Conservation (phyloP, 2,113 vertebrate genomes). For the Aramus guarauna region DNA sequence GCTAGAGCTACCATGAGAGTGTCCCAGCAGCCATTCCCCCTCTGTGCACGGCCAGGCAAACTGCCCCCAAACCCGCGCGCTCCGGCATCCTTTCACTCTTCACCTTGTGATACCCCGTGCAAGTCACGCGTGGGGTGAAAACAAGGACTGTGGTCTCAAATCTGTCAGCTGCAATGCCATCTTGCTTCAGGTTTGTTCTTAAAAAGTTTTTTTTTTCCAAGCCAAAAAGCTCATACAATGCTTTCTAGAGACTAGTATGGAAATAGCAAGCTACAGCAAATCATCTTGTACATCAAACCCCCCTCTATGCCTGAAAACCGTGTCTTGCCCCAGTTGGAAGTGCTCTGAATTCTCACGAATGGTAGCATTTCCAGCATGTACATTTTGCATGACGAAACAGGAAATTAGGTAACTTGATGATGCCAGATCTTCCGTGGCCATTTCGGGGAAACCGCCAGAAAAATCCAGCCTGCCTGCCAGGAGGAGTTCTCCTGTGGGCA, state of each 20-base stretch:
- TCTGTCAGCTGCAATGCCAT: background rate
- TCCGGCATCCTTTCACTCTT: background rate
- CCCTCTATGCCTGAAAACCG: background rate
- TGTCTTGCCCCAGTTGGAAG: background rate
- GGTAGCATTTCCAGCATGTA: background rate
- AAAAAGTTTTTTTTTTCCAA: background rate
- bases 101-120: background rate
- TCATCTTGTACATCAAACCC: background rate
- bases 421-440: background rate
- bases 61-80: accelerated
- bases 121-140: background rate
- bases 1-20: background rate
- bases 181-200: background rate
- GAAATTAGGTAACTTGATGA: background rate
- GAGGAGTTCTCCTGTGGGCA: background rate
- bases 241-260: background rate
- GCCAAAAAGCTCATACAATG: background rate
- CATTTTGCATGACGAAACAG: background rate
- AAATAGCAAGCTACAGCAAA: background rate
- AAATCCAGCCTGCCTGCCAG: background rate
- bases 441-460: background rate
- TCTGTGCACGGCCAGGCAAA: background rate
- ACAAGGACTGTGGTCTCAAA: background rate
- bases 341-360: background rate
- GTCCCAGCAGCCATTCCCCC: background rate